Evolutionary conservation across 2,113 vertebrate species (phyloP).

Genomic region (Tupaia tana): DNA sequence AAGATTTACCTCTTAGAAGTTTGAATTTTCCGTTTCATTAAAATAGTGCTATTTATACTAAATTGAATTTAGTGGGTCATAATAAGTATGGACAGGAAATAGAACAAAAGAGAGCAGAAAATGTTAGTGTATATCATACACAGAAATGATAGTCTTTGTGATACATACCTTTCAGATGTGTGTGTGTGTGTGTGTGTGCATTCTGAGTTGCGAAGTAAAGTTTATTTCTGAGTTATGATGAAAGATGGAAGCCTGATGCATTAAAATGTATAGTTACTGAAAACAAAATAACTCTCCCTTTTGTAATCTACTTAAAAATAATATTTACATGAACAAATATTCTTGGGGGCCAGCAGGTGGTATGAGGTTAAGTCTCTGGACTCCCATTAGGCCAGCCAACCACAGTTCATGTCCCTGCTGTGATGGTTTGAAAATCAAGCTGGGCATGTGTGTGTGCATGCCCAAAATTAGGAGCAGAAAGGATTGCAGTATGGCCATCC

Average conservation of each 20-base stretch:
- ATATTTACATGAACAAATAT: not conserved
- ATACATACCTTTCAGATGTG: not conserved
- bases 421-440: no score
- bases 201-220: conserved; percentile 30
- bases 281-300: conserved; percentile 11
- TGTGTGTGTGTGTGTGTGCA: not conserved
- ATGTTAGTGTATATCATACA: not conserved
- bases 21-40: conserved; percentile 21
- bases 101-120: conserved; percentile 25
- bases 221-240: not conserved
- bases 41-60: conserved; percentile 48
- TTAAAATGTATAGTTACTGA: not conserved
- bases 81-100: conserved; percentile 38
- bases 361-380: no score
- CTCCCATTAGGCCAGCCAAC: no score
- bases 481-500: no score
- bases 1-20: conserved; percentile 20
- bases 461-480: no score
- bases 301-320: not conserved
- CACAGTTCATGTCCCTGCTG: no score
- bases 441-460: no score
- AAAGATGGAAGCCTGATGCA: not conserved
- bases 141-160: not conserved
- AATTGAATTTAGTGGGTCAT: conserved; percentile 39
- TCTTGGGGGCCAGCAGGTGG: not conserved